Evolutionary conservation across 2,888 invertebrate genomes (phyloP), one percentile per base, ranked within the genome.

Genomic region (Leptodirus hochenwartii): DNA sequence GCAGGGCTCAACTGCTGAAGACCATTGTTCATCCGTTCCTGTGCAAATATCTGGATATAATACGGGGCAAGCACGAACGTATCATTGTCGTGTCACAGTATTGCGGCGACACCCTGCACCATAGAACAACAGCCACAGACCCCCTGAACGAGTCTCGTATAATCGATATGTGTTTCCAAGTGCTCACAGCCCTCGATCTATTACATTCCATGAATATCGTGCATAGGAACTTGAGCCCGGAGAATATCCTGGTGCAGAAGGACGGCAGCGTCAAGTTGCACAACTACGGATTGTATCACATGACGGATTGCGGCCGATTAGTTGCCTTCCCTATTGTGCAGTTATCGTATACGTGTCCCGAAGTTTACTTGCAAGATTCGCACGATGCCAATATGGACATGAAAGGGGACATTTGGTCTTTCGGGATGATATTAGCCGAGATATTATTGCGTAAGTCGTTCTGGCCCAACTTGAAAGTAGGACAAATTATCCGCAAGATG

Each of bases 231-330:
- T 56, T 95, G 34, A 71, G 78, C 34, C 72, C 79, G 29, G 78
- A 81, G 42, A 87, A 85, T 53, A 75, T 95, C 41, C 58, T 88
- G 9, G 48, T 90, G 20, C 76, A 81, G 47, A 60, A 60, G 25
- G 59, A 67, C 46, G 70, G 73, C 5, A 64, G 70, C 47, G 74
- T 84, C 0, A 88, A 91, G 49, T 53, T 96, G 17, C 85, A 84
- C 43, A 87, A 90, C 54, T 93, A 82, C 62, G 95, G 93, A n/a
- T 57, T 93, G 41, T 87, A 78, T 54, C 73, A 80, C 43, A 87
- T 93, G 80, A 90, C 91, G 10, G 78, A 76, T 41, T 64, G 66
- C 47, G 91, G 90, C 9, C 70, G 66, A 46, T 74, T 84, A 51
- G 87, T 95, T 2, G 70, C 81, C 9, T 93, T 95, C 65, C 91